phyloP scores from a whole-genome alignment of 2,888 invertebrate species.

The Eristalis intricaria region DNA sequence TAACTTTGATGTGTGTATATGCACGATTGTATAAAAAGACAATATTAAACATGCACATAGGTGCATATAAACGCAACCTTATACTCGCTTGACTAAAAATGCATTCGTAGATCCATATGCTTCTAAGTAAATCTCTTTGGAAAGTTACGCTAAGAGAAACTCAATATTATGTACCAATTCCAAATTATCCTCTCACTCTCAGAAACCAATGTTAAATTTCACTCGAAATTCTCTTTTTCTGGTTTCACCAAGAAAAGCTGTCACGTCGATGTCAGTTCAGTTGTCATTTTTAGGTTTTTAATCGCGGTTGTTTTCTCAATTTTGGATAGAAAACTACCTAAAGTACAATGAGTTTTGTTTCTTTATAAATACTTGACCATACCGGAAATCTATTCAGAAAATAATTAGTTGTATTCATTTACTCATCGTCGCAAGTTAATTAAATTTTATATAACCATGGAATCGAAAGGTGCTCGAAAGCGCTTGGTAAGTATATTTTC shows the following conservation, averaged over 20 bases:
- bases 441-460: slow-evolving; percentile 74
- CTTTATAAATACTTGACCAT: slow-evolving; percentile 21
- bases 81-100: too few relatives aligned
- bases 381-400: neutral
- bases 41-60: too few relatives aligned
- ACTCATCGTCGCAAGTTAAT: slow-evolving; percentile 12
- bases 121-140: neutral
- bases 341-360: slow-evolving; percentile 16
- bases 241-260: neutral
- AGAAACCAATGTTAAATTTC: neutral
- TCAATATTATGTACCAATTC: neutral
- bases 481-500: slow-evolving; percentile 77
- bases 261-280: neutral
- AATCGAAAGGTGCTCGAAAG: slow-evolving; percentile 77
- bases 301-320: neutral
- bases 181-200: neutral
- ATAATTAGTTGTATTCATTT: slow-evolving; percentile 10
- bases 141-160: neutral
- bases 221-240: neutral
- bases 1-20: too few relatives aligned
- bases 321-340: neutral
- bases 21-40: too few relatives aligned
- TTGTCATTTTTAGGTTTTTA: slow-evolving; percentile 13
- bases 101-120: too few relatives aligned
- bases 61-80: too few relatives aligned